Conservation (phyloP, 2,113 vertebrate species). For the Spea multiplicata region DNA sequence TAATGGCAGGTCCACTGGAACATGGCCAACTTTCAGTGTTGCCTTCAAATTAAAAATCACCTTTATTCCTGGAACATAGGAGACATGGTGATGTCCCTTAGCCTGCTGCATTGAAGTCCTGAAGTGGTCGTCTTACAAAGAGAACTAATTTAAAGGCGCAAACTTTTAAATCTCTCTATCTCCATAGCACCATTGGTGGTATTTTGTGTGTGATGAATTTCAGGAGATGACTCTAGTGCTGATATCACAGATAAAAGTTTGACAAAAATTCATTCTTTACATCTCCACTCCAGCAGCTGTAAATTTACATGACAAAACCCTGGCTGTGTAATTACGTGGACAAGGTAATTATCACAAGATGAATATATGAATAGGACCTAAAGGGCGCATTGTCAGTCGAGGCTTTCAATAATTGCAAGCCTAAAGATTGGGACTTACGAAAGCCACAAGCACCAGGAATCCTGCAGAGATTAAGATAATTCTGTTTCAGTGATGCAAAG, state of each 20-base stretch:
- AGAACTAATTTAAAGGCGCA: neutral
- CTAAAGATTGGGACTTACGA: slow-evolving; percentile 36
- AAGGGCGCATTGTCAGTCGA: slow-evolving; percentile 38
- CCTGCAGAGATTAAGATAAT: slow-evolving; percentile 40
- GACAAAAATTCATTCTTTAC: slow-evolving; percentile 30
- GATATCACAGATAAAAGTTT: slow-evolving; percentile 33
- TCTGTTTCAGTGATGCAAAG: slow-evolving; percentile 40
- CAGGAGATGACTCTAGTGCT: neutral
- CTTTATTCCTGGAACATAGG: neutral
- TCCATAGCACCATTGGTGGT: neutral
- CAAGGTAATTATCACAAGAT: slow-evolving; percentile 44
- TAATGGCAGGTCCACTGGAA: neutral
- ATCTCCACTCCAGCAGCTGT: slow-evolving; percentile 36
- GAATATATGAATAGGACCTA: slow-evolving; percentile 39
- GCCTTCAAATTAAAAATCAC: neutral
- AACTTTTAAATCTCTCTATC: neutral
- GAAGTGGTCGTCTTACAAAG: neutral
- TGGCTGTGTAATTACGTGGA: slow-evolving; percentile 42
- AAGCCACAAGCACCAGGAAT: slow-evolving; percentile 38
- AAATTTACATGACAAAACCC: slow-evolving; percentile 45
- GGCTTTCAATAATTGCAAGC: slow-evolving; percentile 34
- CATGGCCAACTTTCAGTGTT: neutral
- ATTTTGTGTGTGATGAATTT: neutral
- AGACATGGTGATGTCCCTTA: neutral
- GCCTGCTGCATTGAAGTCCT: neutral